Conservation (phyloP, 35 echinoderm and acorn worm genomes). For the Apostichopus californicus region DNA sequence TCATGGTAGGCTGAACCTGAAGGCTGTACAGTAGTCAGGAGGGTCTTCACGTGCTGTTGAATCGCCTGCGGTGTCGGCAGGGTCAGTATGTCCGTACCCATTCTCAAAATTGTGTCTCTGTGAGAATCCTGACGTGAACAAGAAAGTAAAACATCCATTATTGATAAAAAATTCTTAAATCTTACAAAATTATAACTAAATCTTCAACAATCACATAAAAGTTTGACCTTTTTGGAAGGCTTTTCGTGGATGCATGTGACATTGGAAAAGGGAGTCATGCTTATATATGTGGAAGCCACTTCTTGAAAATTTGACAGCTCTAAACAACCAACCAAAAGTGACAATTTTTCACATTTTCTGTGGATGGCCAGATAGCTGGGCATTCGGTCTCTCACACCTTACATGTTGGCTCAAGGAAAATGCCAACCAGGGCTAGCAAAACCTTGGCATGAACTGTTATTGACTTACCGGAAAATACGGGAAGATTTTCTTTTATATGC, state of each 20-base stretch:
- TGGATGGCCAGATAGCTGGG: too few relatives aligned
- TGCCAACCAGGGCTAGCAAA: not conserved
- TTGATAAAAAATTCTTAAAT: not conserved
- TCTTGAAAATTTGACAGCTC: too few relatives aligned
- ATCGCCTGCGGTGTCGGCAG: conserved; percentile 82
- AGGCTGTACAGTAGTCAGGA: conserved; percentile 84
- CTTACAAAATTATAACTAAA: too few relatives aligned
- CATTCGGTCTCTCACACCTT: not conserved
- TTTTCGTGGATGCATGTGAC: too few relatives aligned
- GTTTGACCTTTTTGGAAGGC: too few relatives aligned
- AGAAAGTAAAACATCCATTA: not conserved
- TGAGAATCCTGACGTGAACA: conserved; percentile 57
- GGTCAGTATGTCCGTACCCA: conserved; percentile 89
- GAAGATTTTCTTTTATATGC: too few relatives aligned
- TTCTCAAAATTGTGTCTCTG: conserved; percentile 75
- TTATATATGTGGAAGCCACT: too few relatives aligned
- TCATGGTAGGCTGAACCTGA: conserved; percentile 79
- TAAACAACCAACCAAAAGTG: too few relatives aligned
- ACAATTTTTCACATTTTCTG: too few relatives aligned
- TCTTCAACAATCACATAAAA: too few relatives aligned
- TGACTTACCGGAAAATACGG: not conserved
- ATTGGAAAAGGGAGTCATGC: too few relatives aligned
- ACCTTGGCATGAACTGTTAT: not conserved
- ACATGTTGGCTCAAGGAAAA: not conserved
- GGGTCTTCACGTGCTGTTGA: conserved; percentile 89